Evolutionary conservation across 2,888 invertebrate genomes (phyloP), one percentile per base, ranked within the genome.

Genomic region (Tenthredo notha): DNA sequence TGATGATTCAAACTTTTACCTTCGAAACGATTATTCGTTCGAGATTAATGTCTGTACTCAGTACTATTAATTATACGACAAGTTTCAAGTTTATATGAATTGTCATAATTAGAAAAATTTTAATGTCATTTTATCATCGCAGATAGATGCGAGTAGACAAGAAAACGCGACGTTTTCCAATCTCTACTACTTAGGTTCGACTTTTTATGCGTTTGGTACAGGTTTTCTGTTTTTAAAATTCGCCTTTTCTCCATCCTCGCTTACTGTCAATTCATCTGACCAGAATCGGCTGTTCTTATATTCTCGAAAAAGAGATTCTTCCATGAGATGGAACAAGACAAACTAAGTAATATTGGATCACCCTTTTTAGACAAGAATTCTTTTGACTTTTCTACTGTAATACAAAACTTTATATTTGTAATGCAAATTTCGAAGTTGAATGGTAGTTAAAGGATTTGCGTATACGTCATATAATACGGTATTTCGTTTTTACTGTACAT

Each of bases 1-100:
- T 18, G n/a, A 40, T 77, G 77, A 77, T 29, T 29, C n/a, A 29
- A 50, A 77, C 25, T 54, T 29, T 50, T 74, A 74, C 40, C 74
- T 40, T 74, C 9, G n/a, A 40, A 74, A 74, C 15, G n/a, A 7
- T 47, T 12, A 40, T 25, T 21, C 21, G 5, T 43, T 10, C 21
- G n/a, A 43, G 6, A 21, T 74, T 21, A n/a, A 10, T 21, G 2
- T 43, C 72, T 33, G 67, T 67, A 33, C n/a, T n/a, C n/a, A n/a
- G n/a, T n/a, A n/a, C 33, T 67, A 33, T 7, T 67, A 4, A 67
- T 33, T 67, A 2, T 67, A 7, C 3, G 15, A 33, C 15, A 18
- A 67, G 18, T 33, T 67, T 67, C 33, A 18, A 67, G 10, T 21
- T 67, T 25, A 67, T 33, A 33, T 33, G 18, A 6, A 67, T 67